These are phyloP conservation scores for Ptychobarbus kaznakovi DNA, from an alignment of 2,797 vertebrate species.

Conservation along the genomic window DNA sequence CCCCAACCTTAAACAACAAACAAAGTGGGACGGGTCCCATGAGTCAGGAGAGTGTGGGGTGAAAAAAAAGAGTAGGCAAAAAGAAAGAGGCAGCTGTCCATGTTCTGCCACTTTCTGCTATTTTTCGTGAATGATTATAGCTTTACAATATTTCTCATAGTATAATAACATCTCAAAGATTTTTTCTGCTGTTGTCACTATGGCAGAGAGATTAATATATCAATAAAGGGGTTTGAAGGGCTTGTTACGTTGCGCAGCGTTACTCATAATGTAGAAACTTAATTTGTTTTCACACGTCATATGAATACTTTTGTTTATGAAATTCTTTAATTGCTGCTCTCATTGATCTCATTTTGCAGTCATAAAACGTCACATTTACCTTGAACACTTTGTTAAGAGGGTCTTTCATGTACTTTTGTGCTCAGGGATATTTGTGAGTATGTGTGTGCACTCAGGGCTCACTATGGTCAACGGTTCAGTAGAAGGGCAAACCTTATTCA, in stretches of 20 bases:
- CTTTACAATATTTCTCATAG: not conserved
- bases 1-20: conserved; percentile 63
- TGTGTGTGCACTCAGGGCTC: not conserved
- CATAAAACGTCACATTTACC: not conserved
- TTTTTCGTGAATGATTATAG: not conserved
- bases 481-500: conserved; percentile 29
- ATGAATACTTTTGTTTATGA: not conserved
- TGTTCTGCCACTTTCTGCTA: not conserved
- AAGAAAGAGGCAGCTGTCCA: conserved; percentile 48
- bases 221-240: not conserved
- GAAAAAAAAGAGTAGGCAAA: not conserved
- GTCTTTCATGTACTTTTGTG: not conserved
- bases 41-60: conserved; percentile 55
- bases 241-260: not conserved
- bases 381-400: not conserved
- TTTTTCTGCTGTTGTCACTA: not conserved
- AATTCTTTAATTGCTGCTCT: not conserved
- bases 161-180: not conserved
- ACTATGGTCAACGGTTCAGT: conserved; percentile 22
- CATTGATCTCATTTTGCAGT: not conserved
- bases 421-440: not conserved
- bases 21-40: conserved; percentile 73
- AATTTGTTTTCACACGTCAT: not conserved
- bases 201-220: not conserved
- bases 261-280: not conserved